Evolutionary conservation across 2,888 invertebrate species (phyloP).

Genomic region (Dinocampus coccinellae): DNA sequence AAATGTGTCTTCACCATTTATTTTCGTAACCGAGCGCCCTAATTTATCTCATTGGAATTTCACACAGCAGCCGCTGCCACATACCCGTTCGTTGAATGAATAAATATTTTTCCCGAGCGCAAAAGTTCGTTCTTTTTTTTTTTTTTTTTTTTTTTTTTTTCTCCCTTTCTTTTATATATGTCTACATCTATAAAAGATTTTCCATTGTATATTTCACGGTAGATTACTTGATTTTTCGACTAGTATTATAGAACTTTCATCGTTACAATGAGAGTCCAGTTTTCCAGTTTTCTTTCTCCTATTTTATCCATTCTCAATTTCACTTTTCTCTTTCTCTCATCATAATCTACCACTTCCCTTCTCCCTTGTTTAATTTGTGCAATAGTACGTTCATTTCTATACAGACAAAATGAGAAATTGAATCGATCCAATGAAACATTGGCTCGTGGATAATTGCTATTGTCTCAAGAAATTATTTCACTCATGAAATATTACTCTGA

Average conservation of each 20-base stretch:
- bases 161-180: not conserved
- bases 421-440: constrained; percentile 8
- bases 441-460: constrained; percentile 18
- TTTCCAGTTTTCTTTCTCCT: not conserved
- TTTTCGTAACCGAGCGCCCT: constrained; percentile 13
- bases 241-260: not conserved
- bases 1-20: constrained; percentile 16
- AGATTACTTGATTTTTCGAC: constrained; percentile 9
- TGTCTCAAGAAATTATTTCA: constrained; percentile 5
- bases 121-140: not conserved
- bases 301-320: not conserved
- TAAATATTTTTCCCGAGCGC: constrained; percentile 13
- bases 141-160: not conserved
- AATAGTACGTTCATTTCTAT: not conserved
- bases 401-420: constrained; percentile 11
- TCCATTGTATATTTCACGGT: constrained; percentile 10
- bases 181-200: not conserved
- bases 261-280: constrained; percentile 4
- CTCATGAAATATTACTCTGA: not conserved
- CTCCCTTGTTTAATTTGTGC: not conserved
- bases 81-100: constrained; percentile 11
- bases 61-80: constrained; percentile 5
- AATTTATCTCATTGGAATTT: constrained; percentile 18
- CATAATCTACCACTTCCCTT: not conserved
- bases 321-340: not conserved